Evolutionary conservation across 2,888 invertebrate species (phyloP).

Genomic region (Axea sp.): DNA sequence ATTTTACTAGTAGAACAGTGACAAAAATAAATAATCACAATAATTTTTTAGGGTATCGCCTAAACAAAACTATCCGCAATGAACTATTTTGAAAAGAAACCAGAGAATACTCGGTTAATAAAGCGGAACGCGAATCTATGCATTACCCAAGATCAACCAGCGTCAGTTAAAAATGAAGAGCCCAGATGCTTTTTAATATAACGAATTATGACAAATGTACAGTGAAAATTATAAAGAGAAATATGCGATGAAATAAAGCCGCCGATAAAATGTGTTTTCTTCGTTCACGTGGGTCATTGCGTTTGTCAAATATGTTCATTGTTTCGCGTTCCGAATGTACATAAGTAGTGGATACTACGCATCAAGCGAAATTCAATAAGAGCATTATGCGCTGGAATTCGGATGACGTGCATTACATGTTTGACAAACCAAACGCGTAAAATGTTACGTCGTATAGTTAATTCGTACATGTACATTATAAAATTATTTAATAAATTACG

Average conservation of each 20-base stretch:
- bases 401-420: constrained; percentile 2
- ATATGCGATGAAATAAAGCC: not conserved
- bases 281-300: not conserved
- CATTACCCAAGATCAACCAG: not conserved
- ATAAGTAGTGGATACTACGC: constrained; percentile 39
- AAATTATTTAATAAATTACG: constrained; percentile 61
- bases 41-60: constrained; percentile 4
- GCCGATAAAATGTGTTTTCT: not conserved
- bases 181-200: not conserved
- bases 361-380: constrained; percentile 3
- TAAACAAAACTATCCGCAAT: constrained; percentile 30
- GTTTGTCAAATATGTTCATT: constrained; percentile 11
- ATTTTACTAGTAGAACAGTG: too few relatives aligned
- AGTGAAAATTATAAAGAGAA: not conserved
- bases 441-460: constrained; percentile 43
- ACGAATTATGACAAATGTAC: constrained; percentile 20
- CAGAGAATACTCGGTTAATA: constrained; percentile 13
- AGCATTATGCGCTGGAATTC: constrained; percentile 1
- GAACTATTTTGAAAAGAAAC: constrained; percentile 33
- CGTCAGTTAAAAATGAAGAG: constrained; percentile 1
- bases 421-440: constrained; percentile 5
- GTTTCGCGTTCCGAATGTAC: constrained; percentile 43
- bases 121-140: constrained; percentile 10
- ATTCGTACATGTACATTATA: constrained; percentile 53
- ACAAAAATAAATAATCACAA: not conserved